Conservation (phyloP, 2,113 vertebrate genomes). For the Phodopus roborovskii region DNA sequence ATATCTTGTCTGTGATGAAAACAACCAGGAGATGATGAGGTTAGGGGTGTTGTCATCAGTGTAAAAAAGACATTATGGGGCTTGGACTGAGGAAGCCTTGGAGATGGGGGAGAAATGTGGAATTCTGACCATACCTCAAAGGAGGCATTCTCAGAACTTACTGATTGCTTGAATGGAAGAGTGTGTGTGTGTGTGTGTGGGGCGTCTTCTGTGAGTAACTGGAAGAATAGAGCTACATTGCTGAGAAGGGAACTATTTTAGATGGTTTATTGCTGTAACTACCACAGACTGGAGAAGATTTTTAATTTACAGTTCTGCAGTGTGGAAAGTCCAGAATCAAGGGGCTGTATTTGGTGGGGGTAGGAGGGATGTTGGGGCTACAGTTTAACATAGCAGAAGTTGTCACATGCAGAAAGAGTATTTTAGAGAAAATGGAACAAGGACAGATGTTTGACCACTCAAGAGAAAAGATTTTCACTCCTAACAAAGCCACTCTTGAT, state of each 20-base stretch:
- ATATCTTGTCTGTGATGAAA: not conserved
- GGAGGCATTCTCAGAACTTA: not conserved
- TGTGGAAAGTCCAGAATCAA: not conserved
- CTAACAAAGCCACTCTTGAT: not conserved
- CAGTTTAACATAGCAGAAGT: not conserved
- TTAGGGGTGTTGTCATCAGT: not conserved
- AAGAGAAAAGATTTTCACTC: not conserved
- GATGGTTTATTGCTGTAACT: not conserved
- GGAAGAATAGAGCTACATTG: not conserved
- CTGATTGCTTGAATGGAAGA: not conserved
- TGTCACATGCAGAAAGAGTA: not conserved
- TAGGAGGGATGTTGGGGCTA: not conserved
- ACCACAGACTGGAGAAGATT: not conserved
- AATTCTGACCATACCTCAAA: slow-evolving; percentile 9
- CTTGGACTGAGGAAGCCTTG: not conserved
- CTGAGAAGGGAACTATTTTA: not conserved
- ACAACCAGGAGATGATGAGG: not conserved
- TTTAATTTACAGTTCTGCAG: not conserved
- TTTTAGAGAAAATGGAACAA: not conserved
- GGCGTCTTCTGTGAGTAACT: not conserved
- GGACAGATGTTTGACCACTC: not conserved
- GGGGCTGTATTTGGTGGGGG: not conserved
- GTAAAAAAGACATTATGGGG: not conserved
- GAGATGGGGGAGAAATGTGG: not conserved
- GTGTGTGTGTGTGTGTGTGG: no score